Evolutionary conservation across 1,140 invertebrate species (phyloP).

Genomic region (Zaprionus lachaisei): DNA sequence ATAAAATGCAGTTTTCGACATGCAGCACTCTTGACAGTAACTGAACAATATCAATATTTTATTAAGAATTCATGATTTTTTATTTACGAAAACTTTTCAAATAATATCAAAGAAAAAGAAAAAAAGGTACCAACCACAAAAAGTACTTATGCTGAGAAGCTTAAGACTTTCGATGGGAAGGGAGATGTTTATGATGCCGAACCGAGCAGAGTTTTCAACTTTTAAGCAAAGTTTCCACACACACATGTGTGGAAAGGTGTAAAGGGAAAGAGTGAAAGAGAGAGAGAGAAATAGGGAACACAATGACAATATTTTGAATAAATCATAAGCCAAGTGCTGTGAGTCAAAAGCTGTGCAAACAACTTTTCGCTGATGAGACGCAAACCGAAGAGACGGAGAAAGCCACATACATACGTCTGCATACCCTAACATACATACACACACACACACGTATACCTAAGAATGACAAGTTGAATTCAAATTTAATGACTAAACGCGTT

Average conservation of each 20-base stretch:
- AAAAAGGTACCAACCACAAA: slow-evolving; percentile 17
- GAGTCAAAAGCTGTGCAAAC: slow-evolving; percentile 24
- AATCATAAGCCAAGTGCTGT: slow-evolving; percentile 62
- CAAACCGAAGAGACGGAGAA: neutral
- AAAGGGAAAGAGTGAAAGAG: slow-evolving; percentile 2
- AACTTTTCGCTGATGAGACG: slow-evolving; percentile 45
- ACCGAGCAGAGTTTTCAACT: slow-evolving; percentile 62
- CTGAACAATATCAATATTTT: slow-evolving; percentile 25
- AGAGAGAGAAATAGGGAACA: slow-evolving; percentile 13
- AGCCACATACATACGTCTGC: too few relatives aligned
- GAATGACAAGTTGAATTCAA: slow-evolving; percentile 26
- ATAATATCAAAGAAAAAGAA: slow-evolving; percentile 73
- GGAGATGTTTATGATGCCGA: slow-evolving; percentile 64
- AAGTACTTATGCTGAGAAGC: slow-evolving; percentile 30
- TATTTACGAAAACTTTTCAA: slow-evolving; percentile 65
- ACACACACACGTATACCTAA: neutral
- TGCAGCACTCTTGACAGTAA: slow-evolving; percentile 12
- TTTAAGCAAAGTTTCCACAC: slow-evolving; percentile 52
- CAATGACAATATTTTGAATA: slow-evolving; percentile 77
- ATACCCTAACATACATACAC: neutral
- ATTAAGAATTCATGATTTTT: slow-evolving; percentile 24
- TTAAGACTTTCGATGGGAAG: slow-evolving; percentile 28
- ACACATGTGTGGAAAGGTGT: slow-evolving; percentile 7
- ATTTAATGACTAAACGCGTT: slow-evolving; percentile 32
- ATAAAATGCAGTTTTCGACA: slow-evolving; percentile 25